phyloP scores from a whole-genome alignment of 2,888 invertebrate species.

The Leptinotarsa tumamoca region DNA sequence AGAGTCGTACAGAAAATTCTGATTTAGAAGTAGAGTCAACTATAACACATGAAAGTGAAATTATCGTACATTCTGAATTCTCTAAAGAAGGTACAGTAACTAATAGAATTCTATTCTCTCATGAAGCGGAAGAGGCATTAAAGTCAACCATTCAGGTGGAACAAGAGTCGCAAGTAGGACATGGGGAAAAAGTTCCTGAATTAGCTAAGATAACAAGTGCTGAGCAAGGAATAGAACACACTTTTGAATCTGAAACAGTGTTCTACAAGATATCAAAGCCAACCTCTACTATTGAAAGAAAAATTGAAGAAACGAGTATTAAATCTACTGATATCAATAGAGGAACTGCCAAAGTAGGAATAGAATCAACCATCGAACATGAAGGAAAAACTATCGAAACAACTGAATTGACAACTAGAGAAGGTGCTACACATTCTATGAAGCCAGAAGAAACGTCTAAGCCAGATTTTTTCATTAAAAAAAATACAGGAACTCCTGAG shows the following conservation, averaged over 20 bases:
- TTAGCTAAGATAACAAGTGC: neutral
- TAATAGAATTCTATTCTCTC: neutral
- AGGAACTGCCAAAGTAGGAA: neutral
- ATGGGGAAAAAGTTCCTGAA: slow-evolving; percentile 1
- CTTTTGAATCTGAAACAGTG: no score
- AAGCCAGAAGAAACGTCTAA: neutral
- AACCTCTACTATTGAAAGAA: no score
- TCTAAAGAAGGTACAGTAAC: no score
- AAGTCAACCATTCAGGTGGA: neutral
- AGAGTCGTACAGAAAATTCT: neutral
- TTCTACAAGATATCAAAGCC: no score
- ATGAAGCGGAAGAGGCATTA: neutral
- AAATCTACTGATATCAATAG: neutral
- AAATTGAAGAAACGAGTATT: no score
- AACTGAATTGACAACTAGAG: neutral
- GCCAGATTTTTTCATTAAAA: neutral
- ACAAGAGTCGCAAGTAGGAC: neutral
- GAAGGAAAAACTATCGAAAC: neutral
- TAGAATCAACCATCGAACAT: neutral
- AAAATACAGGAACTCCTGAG: neutral
- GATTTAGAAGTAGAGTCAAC: neutral
- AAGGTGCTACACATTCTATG: neutral
- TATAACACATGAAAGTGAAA: neutral
- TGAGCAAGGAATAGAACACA: no score
- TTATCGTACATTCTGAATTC: neutral